Evolutionary conservation across 1,140 invertebrate species (phyloP).

Genomic region (Meloidogyne exigua): DNA sequence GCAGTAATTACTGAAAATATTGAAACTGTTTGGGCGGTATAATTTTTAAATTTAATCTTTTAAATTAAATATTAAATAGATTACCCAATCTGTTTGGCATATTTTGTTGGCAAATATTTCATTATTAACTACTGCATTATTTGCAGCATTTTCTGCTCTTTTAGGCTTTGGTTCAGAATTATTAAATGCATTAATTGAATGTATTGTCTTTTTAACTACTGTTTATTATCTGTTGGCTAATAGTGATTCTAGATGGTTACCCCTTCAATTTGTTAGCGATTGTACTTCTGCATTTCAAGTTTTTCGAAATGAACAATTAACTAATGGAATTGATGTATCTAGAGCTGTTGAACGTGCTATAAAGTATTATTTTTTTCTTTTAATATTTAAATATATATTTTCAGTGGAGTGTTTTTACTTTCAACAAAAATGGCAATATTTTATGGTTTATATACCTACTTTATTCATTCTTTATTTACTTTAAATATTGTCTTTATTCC

Average conservation of each 20-base stretch:
- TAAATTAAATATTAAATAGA: conserved; percentile 55
- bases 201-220: conserved; percentile 90
- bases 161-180: conserved; percentile 87
- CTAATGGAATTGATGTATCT: conserved; percentile 36
- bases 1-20: conserved; percentile 85
- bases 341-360: conserved; percentile 58
- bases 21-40: conserved; percentile 81
- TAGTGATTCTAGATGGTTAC: conserved; percentile 71
- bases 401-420: conserved; percentile 80
- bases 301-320: background rate
- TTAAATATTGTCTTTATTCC: conserved; percentile 92
- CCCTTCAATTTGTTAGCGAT: conserved; percentile 49
- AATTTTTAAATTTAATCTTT: conserved; percentile 8
- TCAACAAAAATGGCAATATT: conserved; percentile 94
- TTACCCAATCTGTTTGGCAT: conserved; percentile 83
- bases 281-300: conserved; percentile 34
- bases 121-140: conserved; percentile 80
- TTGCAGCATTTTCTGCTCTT: conserved; percentile 80
- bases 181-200: conserved; percentile 85
- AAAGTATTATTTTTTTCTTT: conserved; percentile 35
- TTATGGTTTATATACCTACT: conserved; percentile 95
- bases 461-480: conserved; percentile 89
- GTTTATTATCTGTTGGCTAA: conserved; percentile 89
- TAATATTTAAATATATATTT: conserved; percentile 28
- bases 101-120: conserved; percentile 87